Conservation (phyloP, 2,113 vertebrate species). For the Illadopsis cleaveri region DNA sequence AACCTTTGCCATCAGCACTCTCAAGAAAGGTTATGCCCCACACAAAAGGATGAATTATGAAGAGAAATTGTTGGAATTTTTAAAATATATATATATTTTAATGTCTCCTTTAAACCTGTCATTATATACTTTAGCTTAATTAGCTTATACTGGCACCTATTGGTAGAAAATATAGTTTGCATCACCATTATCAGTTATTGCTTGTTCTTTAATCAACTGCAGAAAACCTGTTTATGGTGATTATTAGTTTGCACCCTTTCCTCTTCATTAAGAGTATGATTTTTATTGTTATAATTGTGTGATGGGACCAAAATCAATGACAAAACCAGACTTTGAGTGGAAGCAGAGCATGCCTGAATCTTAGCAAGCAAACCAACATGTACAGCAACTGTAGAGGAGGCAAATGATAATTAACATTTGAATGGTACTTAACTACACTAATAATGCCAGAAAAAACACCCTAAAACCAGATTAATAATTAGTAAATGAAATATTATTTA, state of each 20-base stretch:
- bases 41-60: neutral
- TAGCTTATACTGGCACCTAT: constrained; percentile 73
- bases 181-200: neutral
- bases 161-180: constrained; percentile 17
- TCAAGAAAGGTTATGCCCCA: neutral
- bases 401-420: neutral
- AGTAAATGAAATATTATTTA: neutral
- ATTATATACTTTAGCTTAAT: constrained; percentile 18
- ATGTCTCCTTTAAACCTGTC: neutral
- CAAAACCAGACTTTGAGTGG: neutral
- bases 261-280: neutral
- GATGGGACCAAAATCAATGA: neutral
- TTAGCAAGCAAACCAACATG: neutral
- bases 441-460: neutral
- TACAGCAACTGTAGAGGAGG: neutral
- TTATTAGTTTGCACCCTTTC: neutral
- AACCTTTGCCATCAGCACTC: neutral
- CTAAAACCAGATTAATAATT: neutral
- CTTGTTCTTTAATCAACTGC: neutral
- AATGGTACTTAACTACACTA: neutral
- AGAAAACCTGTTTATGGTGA: neutral
- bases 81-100: neutral
- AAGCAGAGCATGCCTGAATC: neutral
- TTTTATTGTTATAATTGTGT: neutral
- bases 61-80: neutral